Evolutionary conservation across 2,113 vertebrate genomes (phyloP).

Genomic region (Uria lomvia): DNA sequence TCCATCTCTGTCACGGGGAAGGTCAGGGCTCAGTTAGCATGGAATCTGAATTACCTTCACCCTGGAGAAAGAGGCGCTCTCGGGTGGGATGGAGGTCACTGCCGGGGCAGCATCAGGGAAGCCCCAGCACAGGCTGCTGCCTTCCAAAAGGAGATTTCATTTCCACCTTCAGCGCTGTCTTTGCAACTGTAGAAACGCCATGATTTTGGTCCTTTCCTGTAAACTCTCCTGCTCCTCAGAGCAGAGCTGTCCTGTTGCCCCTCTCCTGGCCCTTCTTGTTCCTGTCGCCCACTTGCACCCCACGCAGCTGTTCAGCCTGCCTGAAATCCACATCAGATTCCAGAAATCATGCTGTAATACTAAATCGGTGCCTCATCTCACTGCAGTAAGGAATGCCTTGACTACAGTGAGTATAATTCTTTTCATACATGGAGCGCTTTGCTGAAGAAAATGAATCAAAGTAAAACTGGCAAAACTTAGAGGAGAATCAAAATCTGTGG

Average conservation of each 20-base stretch:
- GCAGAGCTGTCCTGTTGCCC: neutral
- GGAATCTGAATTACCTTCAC: slow-evolving; percentile 35
- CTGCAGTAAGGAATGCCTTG: neutral
- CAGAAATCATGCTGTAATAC: neutral
- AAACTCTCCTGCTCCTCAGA: neutral
- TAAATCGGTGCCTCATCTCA: neutral
- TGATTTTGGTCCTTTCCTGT: neutral
- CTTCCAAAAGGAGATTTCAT: neutral
- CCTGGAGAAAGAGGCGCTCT: slow-evolving; percentile 1
- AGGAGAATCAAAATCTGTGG: neutral
- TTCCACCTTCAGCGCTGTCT: neutral
- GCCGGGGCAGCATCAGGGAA: slow-evolving; percentile 4
- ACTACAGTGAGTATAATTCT: accelerated
- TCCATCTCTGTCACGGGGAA: slow-evolving; percentile 58
- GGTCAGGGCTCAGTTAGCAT: slow-evolving; percentile 55
- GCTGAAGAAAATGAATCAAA: neutral
- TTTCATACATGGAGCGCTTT: neutral
- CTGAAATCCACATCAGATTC: neutral
- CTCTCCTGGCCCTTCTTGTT: neutral
- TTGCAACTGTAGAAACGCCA: neutral
- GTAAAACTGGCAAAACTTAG: neutral
- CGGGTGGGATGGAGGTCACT: slow-evolving; percentile 35
- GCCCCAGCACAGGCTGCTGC: neutral
- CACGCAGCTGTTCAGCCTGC: neutral
- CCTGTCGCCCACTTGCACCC: neutral